These are phyloP conservation scores for Lomographa bimaculata DNA, from an alignment of 2,888 invertebrate genomes.

Conservation along the genomic window DNA sequence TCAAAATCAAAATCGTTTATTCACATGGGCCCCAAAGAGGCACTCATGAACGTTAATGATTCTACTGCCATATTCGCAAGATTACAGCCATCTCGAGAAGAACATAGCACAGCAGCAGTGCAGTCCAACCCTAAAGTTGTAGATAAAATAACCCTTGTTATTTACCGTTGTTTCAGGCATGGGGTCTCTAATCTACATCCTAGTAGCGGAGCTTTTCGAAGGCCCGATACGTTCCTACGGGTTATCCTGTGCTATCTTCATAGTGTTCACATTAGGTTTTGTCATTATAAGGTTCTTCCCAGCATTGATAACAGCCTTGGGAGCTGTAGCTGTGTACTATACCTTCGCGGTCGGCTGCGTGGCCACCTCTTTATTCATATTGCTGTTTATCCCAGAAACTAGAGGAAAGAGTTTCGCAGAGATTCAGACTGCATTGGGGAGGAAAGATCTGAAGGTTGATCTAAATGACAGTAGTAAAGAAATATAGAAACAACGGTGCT, in stretches of 20 bases:
- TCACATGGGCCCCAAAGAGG: too few species aligned
- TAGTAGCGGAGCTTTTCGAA: slow-evolving; percentile 46
- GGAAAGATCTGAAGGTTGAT: background rate
- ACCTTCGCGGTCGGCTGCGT: slow-evolving; percentile 9
- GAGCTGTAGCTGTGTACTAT: slow-evolving; percentile 15
- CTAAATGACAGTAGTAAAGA: too few species aligned
- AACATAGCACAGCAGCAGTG: too few species aligned
- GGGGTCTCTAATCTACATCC: slow-evolving; percentile 44
- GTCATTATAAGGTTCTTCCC: slow-evolving; percentile 13
- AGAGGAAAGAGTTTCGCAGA: slow-evolving; percentile 4
- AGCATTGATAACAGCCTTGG: slow-evolving; percentile 4
- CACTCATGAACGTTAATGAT: too few species aligned
- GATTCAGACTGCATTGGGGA: slow-evolving; percentile 9
- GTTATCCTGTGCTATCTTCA: slow-evolving; percentile 7
- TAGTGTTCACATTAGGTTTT: background rate
- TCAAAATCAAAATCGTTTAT: too few species aligned
- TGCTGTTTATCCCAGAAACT: slow-evolving; percentile 12
- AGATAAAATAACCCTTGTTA: too few species aligned
- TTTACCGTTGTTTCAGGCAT: slow-evolving; percentile 49
- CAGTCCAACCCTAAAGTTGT: too few species aligned
- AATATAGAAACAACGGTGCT: too few species aligned
- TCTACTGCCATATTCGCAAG: too few species aligned
- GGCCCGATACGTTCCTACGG: slow-evolving; percentile 37
- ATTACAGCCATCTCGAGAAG: too few species aligned
- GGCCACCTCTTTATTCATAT: background rate